phyloP scores from a whole-genome alignment of 2,888 invertebrate species.

The Bimastos eiseni region DNA sequence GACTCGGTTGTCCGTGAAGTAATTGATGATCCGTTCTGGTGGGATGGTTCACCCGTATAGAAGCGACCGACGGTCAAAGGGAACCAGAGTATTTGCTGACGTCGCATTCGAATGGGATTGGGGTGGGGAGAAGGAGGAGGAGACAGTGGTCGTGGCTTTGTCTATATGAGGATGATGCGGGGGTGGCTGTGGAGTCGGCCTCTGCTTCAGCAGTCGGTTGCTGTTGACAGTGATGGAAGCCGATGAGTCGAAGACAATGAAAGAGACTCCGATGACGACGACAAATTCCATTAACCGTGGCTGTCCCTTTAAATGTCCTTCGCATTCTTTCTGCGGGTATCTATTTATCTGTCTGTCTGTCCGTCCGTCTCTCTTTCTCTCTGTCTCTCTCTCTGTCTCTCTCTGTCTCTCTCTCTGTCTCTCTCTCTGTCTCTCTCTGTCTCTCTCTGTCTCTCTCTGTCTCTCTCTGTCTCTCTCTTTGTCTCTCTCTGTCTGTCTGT shows the following conservation, averaged over 20 bases:
- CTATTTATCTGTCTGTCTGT: background rate
- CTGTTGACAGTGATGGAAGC: background rate
- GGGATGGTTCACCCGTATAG: background rate
- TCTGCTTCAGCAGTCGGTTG: background rate
- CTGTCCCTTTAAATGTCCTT: background rate
- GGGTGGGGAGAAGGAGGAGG: background rate
- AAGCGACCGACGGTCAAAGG: background rate
- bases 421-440: background rate
- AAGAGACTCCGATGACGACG: background rate
- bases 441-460: too few relatives aligned
- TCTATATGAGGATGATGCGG: background rate
- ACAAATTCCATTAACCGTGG: conserved; percentile 3
- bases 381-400: background rate
- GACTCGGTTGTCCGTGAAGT: background rate
- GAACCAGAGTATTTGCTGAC: background rate
- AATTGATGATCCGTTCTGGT: background rate
- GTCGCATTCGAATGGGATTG: background rate
- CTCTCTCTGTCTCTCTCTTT: background rate
- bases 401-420: background rate
- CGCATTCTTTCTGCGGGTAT: too few relatives aligned
- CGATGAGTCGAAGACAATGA: background rate
- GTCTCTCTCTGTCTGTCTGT: background rate
- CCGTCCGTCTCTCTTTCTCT: background rate
- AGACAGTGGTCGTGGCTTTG: background rate
- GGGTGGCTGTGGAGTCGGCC: background rate